These are phyloP conservation scores for Heliothis virescens DNA, from an alignment of 1,140 invertebrate genomes.

Conservation along the genomic window DNA sequence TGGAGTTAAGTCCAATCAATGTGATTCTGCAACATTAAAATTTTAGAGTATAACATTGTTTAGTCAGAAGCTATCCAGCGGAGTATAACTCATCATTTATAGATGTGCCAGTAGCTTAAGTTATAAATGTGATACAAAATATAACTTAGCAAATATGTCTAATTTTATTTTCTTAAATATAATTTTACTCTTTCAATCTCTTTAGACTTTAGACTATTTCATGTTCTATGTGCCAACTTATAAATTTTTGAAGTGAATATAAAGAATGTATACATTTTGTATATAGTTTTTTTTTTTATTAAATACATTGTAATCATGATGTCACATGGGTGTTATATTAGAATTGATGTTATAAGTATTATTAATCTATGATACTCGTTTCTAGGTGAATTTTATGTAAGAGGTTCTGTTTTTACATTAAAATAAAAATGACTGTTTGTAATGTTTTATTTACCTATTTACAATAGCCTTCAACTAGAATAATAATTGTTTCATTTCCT, in stretches of 20 bases:
- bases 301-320: conserved; percentile 50
- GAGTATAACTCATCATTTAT: conserved; percentile 22
- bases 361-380: conserved; percentile 68
- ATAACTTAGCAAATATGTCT: conserved; percentile 45
- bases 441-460: conserved; percentile 60
- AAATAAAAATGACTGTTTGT: conserved; percentile 75
- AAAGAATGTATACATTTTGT: conserved; percentile 57
- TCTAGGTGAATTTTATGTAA: conserved; percentile 70
- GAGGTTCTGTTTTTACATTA: conserved; percentile 81
- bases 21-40: too few relatives aligned
- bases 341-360: conserved; percentile 69
- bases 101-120: conserved; percentile 37
- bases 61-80: not conserved
- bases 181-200: conserved; percentile 49
- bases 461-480: not conserved
- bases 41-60: too few relatives aligned
- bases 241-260: conserved; percentile 61
- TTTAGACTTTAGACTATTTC: conserved; percentile 45
- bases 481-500: too few relatives aligned
- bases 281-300: conserved; percentile 59
- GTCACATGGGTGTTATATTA: conserved; percentile 62
- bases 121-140: conserved; percentile 53
- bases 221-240: conserved; percentile 66
- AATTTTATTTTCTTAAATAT: conserved; percentile 33
- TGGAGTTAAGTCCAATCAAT: too few relatives aligned